Percentiles rank a stretch among this genome's conserved stretches.
phyloP scores from a whole-genome alignment of 2,113 vertebrate genomes.

The Forbesichthys papilliferus region DNA sequence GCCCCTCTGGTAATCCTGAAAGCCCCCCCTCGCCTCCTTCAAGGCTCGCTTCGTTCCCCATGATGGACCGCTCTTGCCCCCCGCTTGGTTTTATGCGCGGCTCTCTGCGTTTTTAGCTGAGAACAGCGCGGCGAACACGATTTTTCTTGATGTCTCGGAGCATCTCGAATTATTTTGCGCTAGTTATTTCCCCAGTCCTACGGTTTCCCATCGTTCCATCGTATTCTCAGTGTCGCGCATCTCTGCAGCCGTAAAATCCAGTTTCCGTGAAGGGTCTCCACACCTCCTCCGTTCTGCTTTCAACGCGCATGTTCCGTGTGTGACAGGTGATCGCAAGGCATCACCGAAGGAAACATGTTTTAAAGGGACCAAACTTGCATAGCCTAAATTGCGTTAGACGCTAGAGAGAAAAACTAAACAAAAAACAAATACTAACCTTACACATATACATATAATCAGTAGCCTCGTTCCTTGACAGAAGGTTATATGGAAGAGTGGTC shows the following conservation, averaged over 20 bases:
- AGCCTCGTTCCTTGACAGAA: too few species aligned
- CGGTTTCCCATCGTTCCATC: slow-evolving; percentile 23
- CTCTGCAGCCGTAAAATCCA: slow-evolving; percentile 64
- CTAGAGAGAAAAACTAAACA: too few species aligned
- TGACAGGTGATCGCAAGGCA: slow-evolving; percentile 74
- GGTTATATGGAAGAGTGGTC: too few species aligned
- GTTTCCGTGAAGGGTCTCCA: slow-evolving; percentile 56
- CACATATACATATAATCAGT: too few species aligned
- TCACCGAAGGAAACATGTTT: slow-evolving; percentile 51
- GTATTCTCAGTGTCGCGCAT: slow-evolving; percentile 67
- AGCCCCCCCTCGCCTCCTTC: slow-evolving; percentile 86
- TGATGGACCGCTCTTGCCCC: slow-evolving; percentile 76
- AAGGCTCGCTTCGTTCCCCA: slow-evolving; percentile 97
- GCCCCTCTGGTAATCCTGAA: slow-evolving; percentile 83
- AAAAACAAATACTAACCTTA: too few species aligned
- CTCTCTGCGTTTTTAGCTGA: slow-evolving; percentile 48
- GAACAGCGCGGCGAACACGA: slow-evolving; percentile 42
- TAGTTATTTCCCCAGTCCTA: slow-evolving; percentile 38
- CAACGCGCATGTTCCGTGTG: slow-evolving; percentile 78
- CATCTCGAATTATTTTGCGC: slow-evolving; percentile 52
- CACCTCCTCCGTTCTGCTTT: slow-evolving; percentile 32
- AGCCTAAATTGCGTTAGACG: slow-evolving; percentile 7
- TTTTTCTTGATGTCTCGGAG: slow-evolving; percentile 37
- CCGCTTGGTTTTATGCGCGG: slow-evolving; percentile 21
- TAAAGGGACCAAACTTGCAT: slow-evolving; percentile 63